Percentiles rank a stretch among this genome's conserved stretches.
These are phyloP conservation scores for Hormaphis cornu DNA, from an alignment of 1,140 invertebrate genomes.

Conservation along the genomic window DNA sequence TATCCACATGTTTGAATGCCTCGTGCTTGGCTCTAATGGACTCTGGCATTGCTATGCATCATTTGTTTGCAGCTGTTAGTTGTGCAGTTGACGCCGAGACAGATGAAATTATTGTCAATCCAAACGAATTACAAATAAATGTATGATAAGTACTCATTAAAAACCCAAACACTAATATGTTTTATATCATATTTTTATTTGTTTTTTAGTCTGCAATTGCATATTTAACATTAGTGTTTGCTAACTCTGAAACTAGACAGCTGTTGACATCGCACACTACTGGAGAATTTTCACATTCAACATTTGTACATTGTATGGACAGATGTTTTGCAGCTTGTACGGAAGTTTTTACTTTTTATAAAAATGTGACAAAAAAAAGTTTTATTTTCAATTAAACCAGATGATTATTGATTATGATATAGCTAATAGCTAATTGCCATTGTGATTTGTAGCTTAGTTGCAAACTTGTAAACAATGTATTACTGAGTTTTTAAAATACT, in stretches of 20 bases:
- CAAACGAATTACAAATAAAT: slow-evolving; percentile 47
- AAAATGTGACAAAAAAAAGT: not conserved
- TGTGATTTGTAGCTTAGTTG: too few relatives aligned
- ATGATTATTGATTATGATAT: too few relatives aligned
- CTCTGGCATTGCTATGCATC: slow-evolving; percentile 68
- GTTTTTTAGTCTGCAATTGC: slow-evolving; percentile 8
- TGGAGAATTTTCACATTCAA: slow-evolving; percentile 4
- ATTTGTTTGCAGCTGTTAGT: slow-evolving; percentile 63
- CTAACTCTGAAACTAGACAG: not conserved
- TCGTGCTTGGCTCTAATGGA: slow-evolving; percentile 69
- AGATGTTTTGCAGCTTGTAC: slow-evolving; percentile 11
- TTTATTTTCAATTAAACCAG: not conserved
- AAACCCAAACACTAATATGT: not conserved
- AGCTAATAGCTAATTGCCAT: too few relatives aligned
- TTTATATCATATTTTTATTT: not conserved
- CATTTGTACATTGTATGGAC: slow-evolving; percentile 2
- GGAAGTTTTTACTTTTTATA: slow-evolving; percentile 13
- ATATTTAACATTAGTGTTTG: slow-evolving; percentile 25
- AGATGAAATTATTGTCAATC: slow-evolving; percentile 58
- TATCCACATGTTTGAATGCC: slow-evolving; percentile 73
- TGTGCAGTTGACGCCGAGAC: slow-evolving; percentile 57
- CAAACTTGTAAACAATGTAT: too few relatives aligned
- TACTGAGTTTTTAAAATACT: too few relatives aligned
- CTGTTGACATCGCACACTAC: slow-evolving; percentile 1
- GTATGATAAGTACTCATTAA: slow-evolving; percentile 37